Percentiles rank a stretch among this genome's conserved stretches.
These are phyloP conservation scores for Drosophila quinaria DNA, from an alignment of 2,888 invertebrate genomes.

Conservation along the genomic window DNA sequence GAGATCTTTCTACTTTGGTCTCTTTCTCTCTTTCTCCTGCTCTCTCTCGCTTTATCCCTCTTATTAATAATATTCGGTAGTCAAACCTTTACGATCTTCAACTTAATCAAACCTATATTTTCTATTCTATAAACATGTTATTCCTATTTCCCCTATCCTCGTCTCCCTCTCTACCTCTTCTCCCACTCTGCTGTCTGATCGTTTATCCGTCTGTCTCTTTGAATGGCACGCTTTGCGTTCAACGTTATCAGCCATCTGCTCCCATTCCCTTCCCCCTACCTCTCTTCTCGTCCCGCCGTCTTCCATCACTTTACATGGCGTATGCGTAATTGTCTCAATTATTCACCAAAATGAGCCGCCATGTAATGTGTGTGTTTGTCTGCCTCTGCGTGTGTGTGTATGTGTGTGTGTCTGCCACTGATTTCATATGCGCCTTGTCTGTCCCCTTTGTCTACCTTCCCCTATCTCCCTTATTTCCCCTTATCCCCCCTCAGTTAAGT, in stretches of 20 bases:
- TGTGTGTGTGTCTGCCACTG: conserved; percentile 46
- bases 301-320: conserved; percentile 52
- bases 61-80: neutral
- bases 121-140: neutral
- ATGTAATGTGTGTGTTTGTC: conserved; percentile 48
- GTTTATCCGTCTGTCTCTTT: conserved; percentile 26
- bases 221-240: conserved; percentile 45
- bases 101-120: neutral
- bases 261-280: neutral
- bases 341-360: conserved; percentile 78
- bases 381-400: conserved; percentile 18
- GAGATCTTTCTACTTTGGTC: too few species aligned
- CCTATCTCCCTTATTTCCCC: neutral
- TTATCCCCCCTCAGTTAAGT: neutral
- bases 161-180: neutral
- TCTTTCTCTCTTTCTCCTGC: neutral
- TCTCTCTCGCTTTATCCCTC: neutral
- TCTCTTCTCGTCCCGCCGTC: neutral
- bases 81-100: neutral
- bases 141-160: neutral
- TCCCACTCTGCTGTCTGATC: conserved; percentile 19
- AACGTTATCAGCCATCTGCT: conserved; percentile 3
- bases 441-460: too few species aligned
- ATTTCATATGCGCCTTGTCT: conserved; percentile 73
- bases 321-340: conserved; percentile 81